Conservation (phyloP, 92 coral and sea anemone genomes). For the Palythoa grandiflora region DNA sequence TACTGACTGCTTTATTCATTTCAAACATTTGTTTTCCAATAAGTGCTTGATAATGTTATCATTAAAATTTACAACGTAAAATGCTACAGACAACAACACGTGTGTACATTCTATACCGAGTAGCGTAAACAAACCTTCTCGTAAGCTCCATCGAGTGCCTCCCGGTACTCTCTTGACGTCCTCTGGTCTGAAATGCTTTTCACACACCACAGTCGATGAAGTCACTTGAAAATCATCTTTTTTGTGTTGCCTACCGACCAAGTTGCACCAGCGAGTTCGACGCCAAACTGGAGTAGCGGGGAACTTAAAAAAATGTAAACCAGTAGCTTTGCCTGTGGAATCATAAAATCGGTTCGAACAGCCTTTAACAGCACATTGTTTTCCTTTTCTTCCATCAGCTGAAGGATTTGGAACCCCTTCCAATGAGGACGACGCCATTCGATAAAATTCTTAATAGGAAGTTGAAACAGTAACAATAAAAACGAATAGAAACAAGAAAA, state of each 20-base stretch:
- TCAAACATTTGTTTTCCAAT: background rate
- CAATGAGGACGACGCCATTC: background rate
- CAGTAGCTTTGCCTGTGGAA: background rate
- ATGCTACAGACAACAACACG: background rate
- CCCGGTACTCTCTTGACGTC: background rate
- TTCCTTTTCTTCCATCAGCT: background rate
- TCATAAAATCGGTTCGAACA: conserved; percentile 4
- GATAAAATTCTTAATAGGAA: too few relatives aligned
- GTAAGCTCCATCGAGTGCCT: background rate
- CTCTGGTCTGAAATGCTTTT: background rate
- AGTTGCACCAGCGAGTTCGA: conserved; percentile 25
- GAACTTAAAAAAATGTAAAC: conserved; percentile 14
- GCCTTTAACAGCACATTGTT: conserved; percentile 13
- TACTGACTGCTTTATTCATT: background rate
- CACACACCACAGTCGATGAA: conserved; percentile 1
- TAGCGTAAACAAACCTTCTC: background rate
- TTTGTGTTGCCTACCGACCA: conserved; percentile 13
- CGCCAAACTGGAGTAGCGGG: conserved; percentile 1
- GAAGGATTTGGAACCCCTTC: background rate
- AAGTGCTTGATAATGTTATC: background rate
- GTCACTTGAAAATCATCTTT: conserved; percentile 17
- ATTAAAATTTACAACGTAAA: background rate
- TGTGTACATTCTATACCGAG: background rate
- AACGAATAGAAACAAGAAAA: too few relatives aligned
- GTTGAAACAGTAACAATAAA: background rate